phyloP scores from a whole-genome alignment of 1,140 invertebrate species.

The Aphelenchoides besseyi region DNA sequence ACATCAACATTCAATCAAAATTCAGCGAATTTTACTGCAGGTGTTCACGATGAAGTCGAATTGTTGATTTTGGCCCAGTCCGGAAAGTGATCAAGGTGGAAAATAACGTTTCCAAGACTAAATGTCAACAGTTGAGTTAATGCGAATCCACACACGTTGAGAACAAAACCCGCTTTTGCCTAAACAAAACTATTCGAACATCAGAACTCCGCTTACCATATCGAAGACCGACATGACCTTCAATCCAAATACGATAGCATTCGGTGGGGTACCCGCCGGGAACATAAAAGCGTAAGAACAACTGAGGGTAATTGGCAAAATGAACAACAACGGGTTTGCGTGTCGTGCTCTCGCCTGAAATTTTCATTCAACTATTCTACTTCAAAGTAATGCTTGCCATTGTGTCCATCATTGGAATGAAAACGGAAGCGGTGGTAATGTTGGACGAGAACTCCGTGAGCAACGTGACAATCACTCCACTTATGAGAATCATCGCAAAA shows the following conservation, averaged over 20 bases:
- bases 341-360: conserved; percentile 64
- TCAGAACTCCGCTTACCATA: conserved; percentile 54
- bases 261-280: conserved; percentile 83
- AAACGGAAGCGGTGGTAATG: conserved; percentile 51
- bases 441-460: conserved; percentile 51
- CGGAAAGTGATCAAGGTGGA: conserved; percentile 35
- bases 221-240: conserved; percentile 64
- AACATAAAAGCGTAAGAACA: conserved; percentile 76
- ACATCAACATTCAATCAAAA: no score
- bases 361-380: background rate
- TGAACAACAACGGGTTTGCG: conserved; percentile 78
- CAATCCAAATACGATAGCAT: conserved; percentile 79
- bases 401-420: conserved; percentile 48
- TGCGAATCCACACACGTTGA: conserved; percentile 47
- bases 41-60: no score
- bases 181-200: conserved; percentile 29
- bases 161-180: conserved; percentile 51
- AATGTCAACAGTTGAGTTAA: conserved; percentile 33
- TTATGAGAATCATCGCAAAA: conserved; percentile 29
- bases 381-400: conserved; percentile 37
- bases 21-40: no score
- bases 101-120: conserved; percentile 37
- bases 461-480: conserved; percentile 35
- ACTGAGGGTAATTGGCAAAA: conserved; percentile 76
- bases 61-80: conserved; percentile 21